These are phyloP conservation scores for Telenomus remus DNA, from an alignment of 1,140 invertebrate species.

Conservation along the genomic window DNA sequence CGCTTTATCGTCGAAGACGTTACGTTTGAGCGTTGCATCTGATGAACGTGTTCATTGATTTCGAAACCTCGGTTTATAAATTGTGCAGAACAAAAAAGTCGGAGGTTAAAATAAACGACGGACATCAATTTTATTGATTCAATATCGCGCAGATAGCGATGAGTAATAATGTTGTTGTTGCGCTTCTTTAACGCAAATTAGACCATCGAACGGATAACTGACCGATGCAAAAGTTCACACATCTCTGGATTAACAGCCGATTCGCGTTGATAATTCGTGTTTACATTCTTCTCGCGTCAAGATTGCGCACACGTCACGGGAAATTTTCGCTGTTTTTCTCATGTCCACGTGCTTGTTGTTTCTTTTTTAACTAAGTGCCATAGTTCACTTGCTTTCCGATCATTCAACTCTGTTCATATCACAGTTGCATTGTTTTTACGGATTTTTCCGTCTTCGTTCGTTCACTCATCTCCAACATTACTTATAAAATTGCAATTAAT, in stretches of 20 bases:
- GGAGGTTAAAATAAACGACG: constrained; percentile 11
- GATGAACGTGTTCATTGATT: constrained; percentile 3
- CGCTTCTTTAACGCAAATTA: constrained; percentile 10
- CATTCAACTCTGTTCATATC: constrained; percentile 58
- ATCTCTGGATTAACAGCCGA: constrained; percentile 25
- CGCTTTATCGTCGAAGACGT: constrained; percentile 30
- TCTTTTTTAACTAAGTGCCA: constrained; percentile 52
- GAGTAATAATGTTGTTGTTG: constrained; percentile 32
- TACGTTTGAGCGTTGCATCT: constrained; percentile 5
- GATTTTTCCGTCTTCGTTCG: constrained; percentile 35
- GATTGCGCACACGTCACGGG: constrained; percentile 35
- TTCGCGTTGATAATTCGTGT: constrained; percentile 26
- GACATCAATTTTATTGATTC: constrained; percentile 19
- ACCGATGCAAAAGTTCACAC: background rate
- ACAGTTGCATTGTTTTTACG: constrained; percentile 28
- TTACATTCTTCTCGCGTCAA: constrained; percentile 22
- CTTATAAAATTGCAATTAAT: too few species aligned
- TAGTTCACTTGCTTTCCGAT: constrained; percentile 55
- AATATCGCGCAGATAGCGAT: constrained; percentile 19
- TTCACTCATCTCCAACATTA: background rate
- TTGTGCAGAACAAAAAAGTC: too few species aligned
- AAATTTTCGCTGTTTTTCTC: constrained; percentile 36
- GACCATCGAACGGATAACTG: constrained; percentile 3
- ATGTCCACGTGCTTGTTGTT: constrained; percentile 42
- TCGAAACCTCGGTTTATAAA: too few species aligned